Evolutionary conservation across 2,888 invertebrate species (phyloP).

Genomic region (Hesperia comma): DNA sequence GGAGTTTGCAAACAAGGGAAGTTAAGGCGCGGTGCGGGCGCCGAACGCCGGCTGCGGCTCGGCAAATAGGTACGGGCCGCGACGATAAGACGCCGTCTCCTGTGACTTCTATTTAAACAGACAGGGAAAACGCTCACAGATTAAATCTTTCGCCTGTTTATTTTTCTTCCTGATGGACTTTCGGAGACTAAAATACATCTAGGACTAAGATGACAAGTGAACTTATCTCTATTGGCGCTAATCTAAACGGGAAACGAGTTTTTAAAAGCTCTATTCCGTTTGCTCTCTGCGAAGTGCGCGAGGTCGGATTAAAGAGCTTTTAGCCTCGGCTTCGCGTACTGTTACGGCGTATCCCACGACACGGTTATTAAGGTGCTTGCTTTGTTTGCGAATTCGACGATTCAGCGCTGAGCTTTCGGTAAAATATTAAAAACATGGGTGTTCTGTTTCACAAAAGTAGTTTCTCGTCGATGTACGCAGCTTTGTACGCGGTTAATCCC

Average conservation of each 20-base stretch:
- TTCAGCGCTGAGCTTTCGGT: slow-evolving; percentile 67
- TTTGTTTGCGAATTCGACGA: slow-evolving; percentile 75
- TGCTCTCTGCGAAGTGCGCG: slow-evolving; percentile 55
- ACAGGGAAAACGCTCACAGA: slow-evolving; percentile 75
- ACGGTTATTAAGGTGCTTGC: slow-evolving; percentile 73
- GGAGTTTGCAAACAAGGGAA: slow-evolving; percentile 83
- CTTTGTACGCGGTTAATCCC: slow-evolving; percentile 30
- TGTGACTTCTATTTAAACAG: slow-evolving; percentile 80
- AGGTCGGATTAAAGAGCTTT: slow-evolving; percentile 75
- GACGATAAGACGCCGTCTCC: slow-evolving; percentile 78
- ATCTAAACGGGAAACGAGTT: slow-evolving; percentile 69
- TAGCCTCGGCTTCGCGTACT: slow-evolving; percentile 58
- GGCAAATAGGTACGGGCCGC: slow-evolving; percentile 74
- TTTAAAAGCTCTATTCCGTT: slow-evolving; percentile 61
- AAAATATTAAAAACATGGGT: slow-evolving; percentile 75
- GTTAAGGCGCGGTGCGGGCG: slow-evolving; percentile 63
- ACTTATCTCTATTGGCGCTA: slow-evolving; percentile 69
- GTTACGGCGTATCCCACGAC: slow-evolving; percentile 57
- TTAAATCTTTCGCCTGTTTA: slow-evolving; percentile 77
- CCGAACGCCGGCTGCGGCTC: slow-evolving; percentile 58
- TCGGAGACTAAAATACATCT: slow-evolving; percentile 64
- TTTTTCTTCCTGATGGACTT: slow-evolving; percentile 68
- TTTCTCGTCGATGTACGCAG: slow-evolving; percentile 40
- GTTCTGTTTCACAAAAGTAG: slow-evolving; percentile 51
- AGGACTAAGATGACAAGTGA: slow-evolving; percentile 69